Percentiles rank a stretch among this genome's conserved stretches.
phyloP scores from a whole-genome alignment of 2,888 invertebrate genomes.

The Melanostoma scalare region DNA sequence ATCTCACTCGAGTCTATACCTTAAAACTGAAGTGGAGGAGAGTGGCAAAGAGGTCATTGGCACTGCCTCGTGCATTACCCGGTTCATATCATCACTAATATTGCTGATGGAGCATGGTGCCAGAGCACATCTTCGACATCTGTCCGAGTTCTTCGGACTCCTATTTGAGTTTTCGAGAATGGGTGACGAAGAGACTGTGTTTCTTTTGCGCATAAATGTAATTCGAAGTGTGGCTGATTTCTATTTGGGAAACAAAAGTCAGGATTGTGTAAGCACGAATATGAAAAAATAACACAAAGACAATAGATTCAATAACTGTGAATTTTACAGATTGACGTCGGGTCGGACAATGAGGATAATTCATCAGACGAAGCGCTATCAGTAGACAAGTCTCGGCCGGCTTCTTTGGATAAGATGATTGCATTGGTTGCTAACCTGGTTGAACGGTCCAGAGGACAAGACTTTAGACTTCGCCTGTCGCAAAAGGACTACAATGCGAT shows the following conservation, averaged over 20 bases:
- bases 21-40: constrained; percentile 83
- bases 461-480: constrained; percentile 88
- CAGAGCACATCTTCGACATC: constrained; percentile 91
- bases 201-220: constrained; percentile 92
- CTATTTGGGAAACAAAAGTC: constrained; percentile 92
- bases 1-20: constrained; percentile 85
- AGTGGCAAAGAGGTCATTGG: constrained; percentile 84
- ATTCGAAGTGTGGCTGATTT: constrained; percentile 96
- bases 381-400: constrained; percentile 90
- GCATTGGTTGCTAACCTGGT: constrained; percentile 93
- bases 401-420: constrained; percentile 97
- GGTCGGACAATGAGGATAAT: constrained; percentile 82
- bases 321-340: constrained; percentile 79
- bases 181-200: constrained; percentile 96
- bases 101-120: constrained; percentile 94
- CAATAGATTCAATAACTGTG: neutral
- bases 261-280: constrained; percentile 85
- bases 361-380: constrained; percentile 84
- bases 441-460: constrained; percentile 92
- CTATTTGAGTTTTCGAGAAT: constrained; percentile 96
- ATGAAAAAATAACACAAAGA: constrained; percentile 43
- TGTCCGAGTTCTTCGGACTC: constrained; percentile 96
- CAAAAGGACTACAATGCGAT: constrained; percentile 91
- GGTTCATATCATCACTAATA: constrained; percentile 94
- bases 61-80: constrained; percentile 93